Conservation (phyloP, 2,113 vertebrate genomes). For the Hippoglossus stenolepis region DNA sequence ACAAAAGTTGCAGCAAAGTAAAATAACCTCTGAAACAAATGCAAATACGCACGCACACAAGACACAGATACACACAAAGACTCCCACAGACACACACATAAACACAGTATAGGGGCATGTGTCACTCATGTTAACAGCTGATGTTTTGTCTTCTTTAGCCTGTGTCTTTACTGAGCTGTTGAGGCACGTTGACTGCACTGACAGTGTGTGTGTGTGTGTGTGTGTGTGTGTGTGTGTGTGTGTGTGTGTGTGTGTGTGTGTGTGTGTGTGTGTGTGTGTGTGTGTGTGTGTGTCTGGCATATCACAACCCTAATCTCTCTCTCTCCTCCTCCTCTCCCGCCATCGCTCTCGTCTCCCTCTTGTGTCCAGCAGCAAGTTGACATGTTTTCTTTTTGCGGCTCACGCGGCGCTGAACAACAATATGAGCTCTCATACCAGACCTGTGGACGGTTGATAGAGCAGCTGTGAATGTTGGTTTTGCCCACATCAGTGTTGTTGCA, state of each 20-base stretch:
- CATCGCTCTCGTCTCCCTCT: slow-evolving; percentile 49
- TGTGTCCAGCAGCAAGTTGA: slow-evolving; percentile 59
- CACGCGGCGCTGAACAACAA: slow-evolving; percentile 44
- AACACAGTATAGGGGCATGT: slow-evolving; percentile 12
- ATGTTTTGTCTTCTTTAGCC: slow-evolving; percentile 31
- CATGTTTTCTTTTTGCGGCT: slow-evolving; percentile 69
- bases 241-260: slow-evolving; percentile 6
- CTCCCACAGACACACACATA: slow-evolving; percentile 9
- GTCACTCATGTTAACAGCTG: slow-evolving; percentile 17
- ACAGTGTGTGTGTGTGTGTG: slow-evolving; percentile 14
- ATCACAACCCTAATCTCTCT: slow-evolving; percentile 32
- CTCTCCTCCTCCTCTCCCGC: slow-evolving; percentile 17
- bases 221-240: slow-evolving; percentile 14
- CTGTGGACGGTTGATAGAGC: slow-evolving; percentile 47
- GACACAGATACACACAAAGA: slow-evolving; percentile 5
- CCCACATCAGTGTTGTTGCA: slow-evolving; percentile 40
- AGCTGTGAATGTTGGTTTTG: slow-evolving; percentile 48
- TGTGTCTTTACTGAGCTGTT: slow-evolving; percentile 55
- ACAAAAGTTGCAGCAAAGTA: neutral
- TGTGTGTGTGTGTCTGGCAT: slow-evolving; percentile 6
- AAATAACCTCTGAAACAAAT: slow-evolving; percentile 6
- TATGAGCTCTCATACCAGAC: slow-evolving; percentile 32
- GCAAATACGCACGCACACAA: slow-evolving; percentile 16
- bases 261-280: slow-evolving; percentile 1
- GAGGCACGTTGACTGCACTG: neutral